Evolutionary conservation across 2,888 invertebrate genomes (phyloP).

Genomic region (Eurois occulta): DNA sequence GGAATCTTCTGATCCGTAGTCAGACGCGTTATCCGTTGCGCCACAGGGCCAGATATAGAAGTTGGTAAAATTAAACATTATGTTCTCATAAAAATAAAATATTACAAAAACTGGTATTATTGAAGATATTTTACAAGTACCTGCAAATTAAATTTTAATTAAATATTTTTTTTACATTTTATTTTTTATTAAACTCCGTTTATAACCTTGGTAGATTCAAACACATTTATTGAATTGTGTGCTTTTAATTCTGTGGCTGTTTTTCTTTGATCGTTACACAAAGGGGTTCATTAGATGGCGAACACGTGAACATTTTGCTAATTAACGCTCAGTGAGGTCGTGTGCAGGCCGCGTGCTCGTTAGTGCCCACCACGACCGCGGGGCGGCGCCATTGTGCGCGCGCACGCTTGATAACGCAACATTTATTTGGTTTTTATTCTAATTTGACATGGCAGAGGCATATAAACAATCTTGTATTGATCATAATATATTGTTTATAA

Average conservation of each 20-base stretch:
- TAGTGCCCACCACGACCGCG: constrained; percentile 74
- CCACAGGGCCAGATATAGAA: constrained; percentile 89
- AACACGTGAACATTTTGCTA: constrained; percentile 69
- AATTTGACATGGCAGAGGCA: constrained; percentile 53
- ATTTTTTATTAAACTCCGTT: background rate
- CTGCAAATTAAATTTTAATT: background rate
- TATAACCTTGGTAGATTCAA: background rate
- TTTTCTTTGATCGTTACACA: constrained; percentile 54
- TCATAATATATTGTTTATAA: constrained; percentile 47
- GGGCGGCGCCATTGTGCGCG: constrained; percentile 75
- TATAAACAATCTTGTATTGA: constrained; percentile 55
- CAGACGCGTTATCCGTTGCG: constrained; percentile 93
- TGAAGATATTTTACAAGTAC: constrained; percentile 1
- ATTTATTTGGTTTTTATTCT: constrained; percentile 62
- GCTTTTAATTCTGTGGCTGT: constrained; percentile 27
- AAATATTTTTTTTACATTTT: background rate
- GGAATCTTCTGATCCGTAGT: constrained; percentile 94
- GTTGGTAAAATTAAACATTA: constrained; percentile 30
- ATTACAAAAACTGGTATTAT: background rate
- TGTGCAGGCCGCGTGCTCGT: constrained; percentile 78
- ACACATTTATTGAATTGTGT: constrained; percentile 25
- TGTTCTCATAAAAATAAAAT: background rate
- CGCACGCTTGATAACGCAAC: constrained; percentile 20
- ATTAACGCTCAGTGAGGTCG: constrained; percentile 71
- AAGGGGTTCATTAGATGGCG: constrained; percentile 67